Evolutionary conservation across 2,888 invertebrate species (phyloP), one percentile per base, ranked within the genome.

Genomic region (Stomorhina lunata): DNA sequence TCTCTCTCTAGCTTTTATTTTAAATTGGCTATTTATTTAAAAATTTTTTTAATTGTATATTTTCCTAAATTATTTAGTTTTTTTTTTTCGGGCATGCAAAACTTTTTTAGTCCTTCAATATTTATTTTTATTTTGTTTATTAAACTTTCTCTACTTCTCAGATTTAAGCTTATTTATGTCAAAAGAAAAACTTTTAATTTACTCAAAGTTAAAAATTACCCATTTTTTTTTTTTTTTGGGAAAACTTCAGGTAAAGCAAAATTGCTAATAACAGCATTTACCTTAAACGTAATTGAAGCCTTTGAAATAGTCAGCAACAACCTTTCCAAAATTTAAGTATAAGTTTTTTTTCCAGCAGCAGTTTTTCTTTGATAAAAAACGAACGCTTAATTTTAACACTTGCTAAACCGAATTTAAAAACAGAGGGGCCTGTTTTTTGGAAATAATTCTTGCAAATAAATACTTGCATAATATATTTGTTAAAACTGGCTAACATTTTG

Each of bases 251-350:
- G 45, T 25, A 15, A 71, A 48, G 50, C 29, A 53, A 15, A 34
- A 45, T 57, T 15, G 15, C n/a, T 65, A 75, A 75, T 75, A 32
- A 43, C 9, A 25, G 15, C 17, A 45, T 55, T 75, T 65, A 45
- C 17, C 10, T 20, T 65, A 66, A 75, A 57, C 34, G 32, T 55
- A 65, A 65, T 65, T 65, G 40, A 4, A 20, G 37, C 43, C 55
- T 73, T 72, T 12, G 4, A 20, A 57, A 43, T n/a, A 40, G 12
- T 55, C 9, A 50, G 25, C 22, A 20, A 71, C 34, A 61, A 37
- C 29, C 34, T 25, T 22, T 43, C 15, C 34, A 34, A 63, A 65
- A 17, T 66, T n/a, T 43, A 50, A 37, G 7, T 37, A 6, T 17
- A n/a, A n/a, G 2, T 66, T 22, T 12, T 37, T 25, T 69, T 55